Evolutionary conservation across 2,888 invertebrate species (phyloP).

Genomic region (Diarsia rubi): DNA sequence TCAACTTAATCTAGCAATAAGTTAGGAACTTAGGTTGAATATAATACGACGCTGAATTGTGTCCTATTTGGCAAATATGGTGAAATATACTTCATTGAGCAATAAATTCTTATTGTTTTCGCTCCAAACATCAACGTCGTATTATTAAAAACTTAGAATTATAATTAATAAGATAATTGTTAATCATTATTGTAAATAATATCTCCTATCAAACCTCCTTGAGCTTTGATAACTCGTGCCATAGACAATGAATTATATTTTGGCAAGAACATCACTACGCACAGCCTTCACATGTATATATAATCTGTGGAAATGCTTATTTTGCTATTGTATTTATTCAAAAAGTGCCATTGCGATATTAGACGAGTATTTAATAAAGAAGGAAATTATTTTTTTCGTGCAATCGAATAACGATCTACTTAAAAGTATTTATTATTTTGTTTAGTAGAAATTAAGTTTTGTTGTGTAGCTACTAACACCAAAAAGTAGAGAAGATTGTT

Average conservation of each 20-base stretch:
- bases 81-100: slow-evolving; percentile 5
- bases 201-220: slow-evolving; percentile 77
- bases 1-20: slow-evolving; percentile 54
- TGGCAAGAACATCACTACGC: slow-evolving; percentile 71
- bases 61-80: not conserved
- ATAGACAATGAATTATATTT: slow-evolving; percentile 78
- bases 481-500: slow-evolving; percentile 85
- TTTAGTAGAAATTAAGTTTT: slow-evolving; percentile 77
- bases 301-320: slow-evolving; percentile 77
- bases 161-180: slow-evolving; percentile 62
- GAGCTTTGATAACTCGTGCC: slow-evolving; percentile 86
- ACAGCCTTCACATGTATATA: slow-evolving; percentile 73
- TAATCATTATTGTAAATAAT: slow-evolving; percentile 81
- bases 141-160: slow-evolving; percentile 55
- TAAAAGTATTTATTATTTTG: slow-evolving; percentile 84
- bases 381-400: slow-evolving; percentile 74
- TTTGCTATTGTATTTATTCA: slow-evolving; percentile 83
- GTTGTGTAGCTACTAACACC: slow-evolving; percentile 89
- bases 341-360: slow-evolving; percentile 85
- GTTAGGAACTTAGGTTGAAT: slow-evolving; percentile 42
- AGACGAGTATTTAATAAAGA: slow-evolving; percentile 59
- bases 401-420: slow-evolving; percentile 80
- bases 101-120: not conserved
- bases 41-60: slow-evolving; percentile 36
- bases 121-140: slow-evolving; percentile 47